Percentiles rank a stretch among this genome's conserved stretches.
These are phyloP conservation scores for Drosophila malerkotliana DNA, from an alignment of 1,140 invertebrate species.

Conservation along the genomic window DNA sequence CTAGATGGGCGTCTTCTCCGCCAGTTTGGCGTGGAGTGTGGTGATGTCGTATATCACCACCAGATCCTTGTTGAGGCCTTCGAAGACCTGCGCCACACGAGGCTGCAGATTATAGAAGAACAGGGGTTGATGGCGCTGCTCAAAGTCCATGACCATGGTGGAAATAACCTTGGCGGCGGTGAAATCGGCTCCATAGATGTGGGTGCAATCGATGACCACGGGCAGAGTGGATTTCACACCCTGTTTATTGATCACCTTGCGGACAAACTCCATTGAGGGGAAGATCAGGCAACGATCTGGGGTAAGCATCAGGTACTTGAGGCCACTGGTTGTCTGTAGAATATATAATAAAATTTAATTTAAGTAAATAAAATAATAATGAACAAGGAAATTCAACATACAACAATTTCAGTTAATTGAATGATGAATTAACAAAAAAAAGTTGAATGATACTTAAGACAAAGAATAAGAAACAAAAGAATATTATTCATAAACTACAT, in stretches of 20 bases:
- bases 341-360: neutral
- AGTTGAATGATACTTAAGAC: neutral
- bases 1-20: slow-evolving; percentile 76
- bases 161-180: slow-evolving; percentile 91
- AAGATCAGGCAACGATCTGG: slow-evolving; percentile 94
- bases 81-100: slow-evolving; percentile 90
- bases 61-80: slow-evolving; percentile 89
- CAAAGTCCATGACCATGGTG: slow-evolving; percentile 89
- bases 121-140: slow-evolving; percentile 88
- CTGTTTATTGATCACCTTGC: slow-evolving; percentile 92
- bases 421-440: neutral
- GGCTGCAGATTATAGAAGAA: slow-evolving; percentile 93
- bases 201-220: slow-evolving; percentile 92
- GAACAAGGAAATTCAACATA: neutral
- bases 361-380: neutral
- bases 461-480: neutral
- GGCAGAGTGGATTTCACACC: slow-evolving; percentile 88
- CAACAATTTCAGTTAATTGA: too few species aligned
- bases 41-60: slow-evolving; percentile 90
- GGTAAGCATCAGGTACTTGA: slow-evolving; percentile 92
- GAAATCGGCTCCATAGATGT: slow-evolving; percentile 93
- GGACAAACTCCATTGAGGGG: slow-evolving; percentile 94
- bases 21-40: slow-evolving; percentile 88
- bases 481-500: too few species aligned
- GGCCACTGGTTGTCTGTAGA: slow-evolving; percentile 87